Conservation (phyloP, 2,797 vertebrate genomes). For the Brachymystax lenok region DNA sequence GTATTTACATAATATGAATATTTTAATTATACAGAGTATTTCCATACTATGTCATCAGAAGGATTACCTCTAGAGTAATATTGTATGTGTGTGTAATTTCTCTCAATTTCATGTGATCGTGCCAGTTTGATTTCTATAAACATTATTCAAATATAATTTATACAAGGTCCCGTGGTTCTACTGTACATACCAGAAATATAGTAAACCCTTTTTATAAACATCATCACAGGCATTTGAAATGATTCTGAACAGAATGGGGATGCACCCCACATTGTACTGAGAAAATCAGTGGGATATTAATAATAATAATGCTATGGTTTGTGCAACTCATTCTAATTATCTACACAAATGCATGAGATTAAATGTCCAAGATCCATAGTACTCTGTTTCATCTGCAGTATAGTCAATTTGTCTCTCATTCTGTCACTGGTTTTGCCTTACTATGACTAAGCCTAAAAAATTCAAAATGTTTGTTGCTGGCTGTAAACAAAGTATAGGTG, state of each 20-base stretch:
- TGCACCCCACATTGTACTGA: slow-evolving; percentile 21
- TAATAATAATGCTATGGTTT: not conserved
- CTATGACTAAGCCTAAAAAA: not conserved
- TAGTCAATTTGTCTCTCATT: too few relatives aligned
- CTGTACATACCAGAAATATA: not conserved
- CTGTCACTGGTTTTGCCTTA: not conserved
- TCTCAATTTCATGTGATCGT: not conserved
- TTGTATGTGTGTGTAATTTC: not conserved
- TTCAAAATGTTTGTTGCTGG: too few relatives aligned
- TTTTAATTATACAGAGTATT: too few relatives aligned
- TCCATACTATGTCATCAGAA: too few relatives aligned
- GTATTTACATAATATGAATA: not conserved
- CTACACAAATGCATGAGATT: not conserved
- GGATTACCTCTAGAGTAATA: too few relatives aligned
- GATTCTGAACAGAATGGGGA: not conserved
- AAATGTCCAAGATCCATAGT: not conserved
- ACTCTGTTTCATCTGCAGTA: too few relatives aligned
- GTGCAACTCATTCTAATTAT: not conserved
- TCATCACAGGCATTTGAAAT: not conserved
- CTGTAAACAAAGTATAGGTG: not conserved
- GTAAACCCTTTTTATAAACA: not conserved
- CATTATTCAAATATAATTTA: not conserved
- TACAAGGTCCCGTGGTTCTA: not conserved
- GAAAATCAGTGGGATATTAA: not conserved
- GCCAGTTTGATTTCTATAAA: not conserved